A percentile compares a stretch with the other conserved stretches of the same genome.
Conservation (phyloP, 2,113 vertebrate species). For the Epinephelus cyanopodus region DNA sequence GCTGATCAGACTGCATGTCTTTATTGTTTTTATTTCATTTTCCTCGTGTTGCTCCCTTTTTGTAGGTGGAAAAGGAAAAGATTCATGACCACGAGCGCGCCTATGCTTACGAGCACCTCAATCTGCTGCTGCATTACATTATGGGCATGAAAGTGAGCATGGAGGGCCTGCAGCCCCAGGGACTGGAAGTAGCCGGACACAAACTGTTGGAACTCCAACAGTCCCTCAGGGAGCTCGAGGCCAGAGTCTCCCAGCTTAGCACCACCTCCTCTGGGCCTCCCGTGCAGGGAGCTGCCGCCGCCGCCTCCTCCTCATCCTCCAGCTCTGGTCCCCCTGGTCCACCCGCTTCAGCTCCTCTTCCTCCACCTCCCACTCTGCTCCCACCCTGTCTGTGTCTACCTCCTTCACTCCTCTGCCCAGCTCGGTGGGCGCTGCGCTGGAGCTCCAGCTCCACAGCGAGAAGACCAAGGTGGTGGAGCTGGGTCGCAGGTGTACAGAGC, state of each 20-base stretch:
- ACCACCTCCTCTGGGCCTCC: constrained; percentile 73
- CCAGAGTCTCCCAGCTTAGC: constrained; percentile 79
- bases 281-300: constrained; percentile 81
- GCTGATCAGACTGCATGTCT: background rate
- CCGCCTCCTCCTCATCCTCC: constrained; percentile 74
- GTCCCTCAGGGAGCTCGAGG: constrained; percentile 83
- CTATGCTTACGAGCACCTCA: constrained; percentile 89
- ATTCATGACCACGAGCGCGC: constrained; percentile 89
- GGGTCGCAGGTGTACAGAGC: constrained; percentile 83
- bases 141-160: constrained; percentile 87
- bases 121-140: constrained; percentile 88
- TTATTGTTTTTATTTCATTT: background rate
- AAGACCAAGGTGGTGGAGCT: constrained; percentile 83
- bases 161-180: constrained; percentile 85
- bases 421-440: constrained; percentile 82
- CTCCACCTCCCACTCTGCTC: constrained; percentile 70
- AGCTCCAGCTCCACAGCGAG: constrained; percentile 82
- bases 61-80: constrained; percentile 91
- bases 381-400: constrained; percentile 81
- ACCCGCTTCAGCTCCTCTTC: constrained; percentile 60
- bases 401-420: constrained; percentile 85
- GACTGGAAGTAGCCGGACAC: constrained; percentile 84
- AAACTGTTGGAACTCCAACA: constrained; percentile 84
- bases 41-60: background rate
- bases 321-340: constrained; percentile 66